phyloP scores from a whole-genome alignment of 2,888 invertebrate genomes.

The Baccha elongata region DNA sequence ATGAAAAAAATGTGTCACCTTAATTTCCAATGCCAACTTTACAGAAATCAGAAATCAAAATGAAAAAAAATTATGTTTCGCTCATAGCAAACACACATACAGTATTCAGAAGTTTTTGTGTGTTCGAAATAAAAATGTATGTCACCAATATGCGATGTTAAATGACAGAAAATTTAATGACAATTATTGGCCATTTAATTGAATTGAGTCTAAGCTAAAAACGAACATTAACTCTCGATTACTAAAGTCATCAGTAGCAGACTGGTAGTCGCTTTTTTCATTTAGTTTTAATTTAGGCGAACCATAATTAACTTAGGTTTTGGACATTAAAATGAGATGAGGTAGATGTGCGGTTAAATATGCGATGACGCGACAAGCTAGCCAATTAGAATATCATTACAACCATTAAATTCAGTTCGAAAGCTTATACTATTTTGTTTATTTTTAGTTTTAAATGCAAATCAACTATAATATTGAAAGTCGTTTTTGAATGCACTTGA shows the following conservation, averaged over 20 bases:
- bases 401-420: too few relatives aligned
- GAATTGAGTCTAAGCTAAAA: constrained; percentile 37
- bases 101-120: neutral
- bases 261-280: too few relatives aligned
- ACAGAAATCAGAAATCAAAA: neutral
- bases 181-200: constrained; percentile 50
- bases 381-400: neutral
- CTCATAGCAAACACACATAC: neutral
- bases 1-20: constrained; percentile 11
- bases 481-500: constrained; percentile 18
- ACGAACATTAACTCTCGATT: constrained; percentile 20
- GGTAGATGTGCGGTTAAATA: too few relatives aligned
- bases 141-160: neutral
- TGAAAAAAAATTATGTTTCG: neutral
- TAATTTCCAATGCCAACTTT: constrained; percentile 13
- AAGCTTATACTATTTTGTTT: neutral
- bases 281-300: neutral
- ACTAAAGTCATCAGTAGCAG: neutral
- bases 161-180: neutral
- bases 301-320: neutral
- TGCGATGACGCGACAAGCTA: too few relatives aligned
- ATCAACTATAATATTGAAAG: constrained; percentile 15
- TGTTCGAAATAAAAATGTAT: neutral
- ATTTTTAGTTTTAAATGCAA: constrained; percentile 17
- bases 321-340: too few relatives aligned